Base-by-base conservation (phyloP, 2,888 invertebrate species). In the Heliconius hortense region DNA sequence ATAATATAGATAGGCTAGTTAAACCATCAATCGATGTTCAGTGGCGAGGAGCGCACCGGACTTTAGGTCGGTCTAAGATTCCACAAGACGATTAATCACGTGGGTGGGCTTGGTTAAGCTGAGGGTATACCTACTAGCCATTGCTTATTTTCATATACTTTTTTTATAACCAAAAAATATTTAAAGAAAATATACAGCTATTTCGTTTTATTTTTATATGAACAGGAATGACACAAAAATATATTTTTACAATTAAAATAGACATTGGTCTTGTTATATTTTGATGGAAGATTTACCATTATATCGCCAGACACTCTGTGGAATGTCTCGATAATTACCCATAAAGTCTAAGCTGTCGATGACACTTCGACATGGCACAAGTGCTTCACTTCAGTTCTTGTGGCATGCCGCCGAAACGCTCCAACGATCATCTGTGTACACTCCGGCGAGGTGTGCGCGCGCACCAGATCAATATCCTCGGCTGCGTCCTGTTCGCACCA, bases 401-500 rank as follows among this genome's bases (percentile, higher is more conserved):
- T 85, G 88, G 89, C 88, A 84, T 85, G 87, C 86, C 88, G 86
- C 82, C 87, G 87, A 86, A 89, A 88, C 88, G 90, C 88, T 88
- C 83, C 86, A 85, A 83, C 88, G 86, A 86, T 87, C 88, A 91
- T 86, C 89, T 90, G 91, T 92, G 89, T 90, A 92, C 90, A 92
- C 88, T 89, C 82, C 85, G 88, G 83, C 87, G 87, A 88, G 88
- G 88, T 86, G 78, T 92, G 94, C 94, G 94, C 94, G 94, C 94
- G 93, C 93, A 93, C 83, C 82, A 85, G 93, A 93, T 93, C 93
- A 91, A 94, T 93, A 93, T 87, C 86, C 85, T 84, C 87, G 88
- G 85, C 87, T 87, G 89, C 88, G 90, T 86, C 87, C 89, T 85
- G 89, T 88, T 91, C 88, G 86, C 90, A 89, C 88, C 89, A 89